Conservation (phyloP, 2,797 vertebrate species). For the Periparus ater region DNA sequence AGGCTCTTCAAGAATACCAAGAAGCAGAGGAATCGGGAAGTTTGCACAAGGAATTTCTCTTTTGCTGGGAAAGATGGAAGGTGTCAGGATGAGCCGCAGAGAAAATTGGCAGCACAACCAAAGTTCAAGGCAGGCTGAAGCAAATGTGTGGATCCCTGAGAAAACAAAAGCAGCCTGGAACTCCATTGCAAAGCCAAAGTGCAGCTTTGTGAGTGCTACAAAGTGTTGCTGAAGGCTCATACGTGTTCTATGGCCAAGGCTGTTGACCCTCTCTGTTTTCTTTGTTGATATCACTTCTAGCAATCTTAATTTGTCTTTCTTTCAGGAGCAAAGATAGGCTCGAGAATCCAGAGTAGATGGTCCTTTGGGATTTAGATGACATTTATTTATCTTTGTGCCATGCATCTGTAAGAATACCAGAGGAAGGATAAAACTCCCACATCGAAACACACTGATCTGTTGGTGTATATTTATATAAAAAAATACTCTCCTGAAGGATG, state of each 20-base stretch:
- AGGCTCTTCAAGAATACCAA: background rate
- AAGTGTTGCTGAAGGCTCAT: background rate
- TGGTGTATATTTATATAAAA: background rate
- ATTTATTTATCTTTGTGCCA: background rate
- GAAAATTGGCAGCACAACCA: background rate
- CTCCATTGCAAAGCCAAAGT: background rate
- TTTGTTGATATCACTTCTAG: background rate
- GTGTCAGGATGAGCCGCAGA: background rate
- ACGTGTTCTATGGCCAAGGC: background rate
- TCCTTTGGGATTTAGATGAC: background rate
- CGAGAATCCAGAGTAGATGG: background rate
- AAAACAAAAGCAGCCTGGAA: background rate
- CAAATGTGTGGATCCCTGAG: background rate
- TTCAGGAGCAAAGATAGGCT: background rate
- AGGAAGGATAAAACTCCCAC: background rate
- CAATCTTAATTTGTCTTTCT: slow-evolving; percentile 4
- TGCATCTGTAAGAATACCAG: background rate
- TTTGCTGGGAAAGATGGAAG: background rate
- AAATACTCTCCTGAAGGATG: accelerated
- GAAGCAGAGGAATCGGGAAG: background rate
- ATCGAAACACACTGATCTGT: background rate
- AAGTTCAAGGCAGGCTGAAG: background rate
- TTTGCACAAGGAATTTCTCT: background rate
- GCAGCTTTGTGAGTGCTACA: background rate
- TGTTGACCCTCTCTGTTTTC: background rate